Percentiles rank a stretch among this genome's conserved stretches.
phyloP scores from a whole-genome alignment of 2,797 vertebrate genomes.

The Coilia nasus region DNA sequence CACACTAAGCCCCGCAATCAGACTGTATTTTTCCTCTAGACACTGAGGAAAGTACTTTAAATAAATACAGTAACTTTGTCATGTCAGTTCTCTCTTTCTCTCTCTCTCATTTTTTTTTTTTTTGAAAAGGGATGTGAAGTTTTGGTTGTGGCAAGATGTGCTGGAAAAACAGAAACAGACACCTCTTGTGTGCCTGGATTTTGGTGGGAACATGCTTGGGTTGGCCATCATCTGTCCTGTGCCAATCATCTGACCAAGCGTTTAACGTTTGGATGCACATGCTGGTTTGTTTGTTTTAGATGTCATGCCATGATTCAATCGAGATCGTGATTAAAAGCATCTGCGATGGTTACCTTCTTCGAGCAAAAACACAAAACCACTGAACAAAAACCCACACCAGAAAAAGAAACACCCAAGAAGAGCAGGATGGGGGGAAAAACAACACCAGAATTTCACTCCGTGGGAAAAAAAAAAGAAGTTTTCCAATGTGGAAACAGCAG shows the following conservation, averaged over 20 bases:
- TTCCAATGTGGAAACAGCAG: constrained; percentile 46
- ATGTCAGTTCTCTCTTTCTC: constrained; percentile 40
- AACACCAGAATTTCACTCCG: constrained; percentile 36
- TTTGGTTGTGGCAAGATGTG: constrained; percentile 9
- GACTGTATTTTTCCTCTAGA: constrained; percentile 54
- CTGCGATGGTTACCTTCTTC: neutral
- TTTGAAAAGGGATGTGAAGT: constrained; percentile 17
- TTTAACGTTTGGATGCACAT: constrained; percentile 19
- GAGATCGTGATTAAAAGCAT: neutral
- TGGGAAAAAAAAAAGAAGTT: constrained; percentile 56
- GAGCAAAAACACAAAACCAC: constrained; percentile 4
- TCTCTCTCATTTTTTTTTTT: neutral
- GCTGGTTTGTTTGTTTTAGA: constrained; percentile 19
- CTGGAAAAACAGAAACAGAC: constrained; percentile 17
- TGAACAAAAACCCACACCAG: neutral
- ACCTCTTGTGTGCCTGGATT: neutral
- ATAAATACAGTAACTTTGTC: constrained; percentile 45
- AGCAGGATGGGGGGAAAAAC: constrained; percentile 44
- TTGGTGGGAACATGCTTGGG: constrained; percentile 6
- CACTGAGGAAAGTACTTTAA: constrained; percentile 49
- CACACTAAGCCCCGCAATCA: constrained; percentile 70
- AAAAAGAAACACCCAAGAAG: neutral
- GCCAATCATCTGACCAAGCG: constrained; percentile 18
- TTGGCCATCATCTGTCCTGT: neutral
- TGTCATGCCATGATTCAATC: constrained; percentile 17